phyloP scores from a whole-genome alignment of 1,140 invertebrate genomes.

The Gryon sp. region DNA sequence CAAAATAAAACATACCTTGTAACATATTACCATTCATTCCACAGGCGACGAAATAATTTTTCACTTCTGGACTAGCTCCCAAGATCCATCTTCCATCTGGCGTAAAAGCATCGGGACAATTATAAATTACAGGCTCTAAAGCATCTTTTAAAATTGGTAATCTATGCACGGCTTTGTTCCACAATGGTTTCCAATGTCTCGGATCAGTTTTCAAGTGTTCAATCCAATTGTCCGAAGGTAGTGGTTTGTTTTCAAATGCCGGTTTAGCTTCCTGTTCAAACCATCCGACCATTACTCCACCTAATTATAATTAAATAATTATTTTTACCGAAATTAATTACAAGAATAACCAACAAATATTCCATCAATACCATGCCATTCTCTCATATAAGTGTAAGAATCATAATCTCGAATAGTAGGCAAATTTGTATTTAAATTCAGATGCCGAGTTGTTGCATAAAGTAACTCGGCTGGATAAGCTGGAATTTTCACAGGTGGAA shows the following conservation, averaged over 20 bases:
- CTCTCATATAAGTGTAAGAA: constrained; percentile 83
- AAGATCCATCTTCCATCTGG: constrained; percentile 86
- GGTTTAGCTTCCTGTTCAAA: constrained; percentile 85
- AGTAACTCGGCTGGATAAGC: constrained; percentile 86
- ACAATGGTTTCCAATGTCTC: constrained; percentile 83
- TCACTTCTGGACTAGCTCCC: constrained; percentile 86
- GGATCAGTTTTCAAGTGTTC: constrained; percentile 80
- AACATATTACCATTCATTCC: constrained; percentile 84
- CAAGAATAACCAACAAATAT: too few species aligned
- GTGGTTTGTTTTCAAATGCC: constrained; percentile 81
- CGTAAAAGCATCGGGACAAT: constrained; percentile 89
- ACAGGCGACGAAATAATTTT: constrained; percentile 91
- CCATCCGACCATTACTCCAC: constrained; percentile 84
- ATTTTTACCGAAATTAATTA: neutral
- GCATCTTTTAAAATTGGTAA: constrained; percentile 83
- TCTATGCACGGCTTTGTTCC: constrained; percentile 84
- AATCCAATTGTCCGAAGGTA: constrained; percentile 82
- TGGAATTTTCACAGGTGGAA: constrained; percentile 84
- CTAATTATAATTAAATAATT: constrained; percentile 39
- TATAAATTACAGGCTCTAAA: constrained; percentile 81
- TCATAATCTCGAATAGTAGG: constrained; percentile 86
- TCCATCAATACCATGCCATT: constrained; percentile 72
- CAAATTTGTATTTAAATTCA: constrained; percentile 64
- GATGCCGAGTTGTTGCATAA: constrained; percentile 81
- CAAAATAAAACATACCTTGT: constrained; percentile 76